Conservation (phyloP, 2,888 invertebrate genomes). For the Thalpophila matura region DNA sequence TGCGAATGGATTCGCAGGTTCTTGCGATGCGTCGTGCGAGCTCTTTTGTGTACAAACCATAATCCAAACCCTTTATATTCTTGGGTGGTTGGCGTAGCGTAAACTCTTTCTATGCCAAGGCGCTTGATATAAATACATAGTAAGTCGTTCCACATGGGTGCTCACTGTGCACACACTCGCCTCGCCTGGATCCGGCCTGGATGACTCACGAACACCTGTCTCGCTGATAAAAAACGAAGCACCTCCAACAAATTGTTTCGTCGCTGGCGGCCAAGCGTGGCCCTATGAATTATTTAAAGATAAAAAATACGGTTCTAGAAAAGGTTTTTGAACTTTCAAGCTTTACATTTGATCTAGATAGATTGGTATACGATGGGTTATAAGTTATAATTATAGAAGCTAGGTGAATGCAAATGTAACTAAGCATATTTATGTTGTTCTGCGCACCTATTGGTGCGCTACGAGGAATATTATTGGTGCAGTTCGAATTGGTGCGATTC, state of each 20-base stretch:
- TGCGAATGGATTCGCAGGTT: too few species aligned
- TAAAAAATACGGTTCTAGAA: constrained; percentile 16
- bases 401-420: too few species aligned
- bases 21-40: too few species aligned
- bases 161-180: constrained; percentile 43
- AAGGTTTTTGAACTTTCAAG: constrained; percentile 54
- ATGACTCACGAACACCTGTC: constrained; percentile 64
- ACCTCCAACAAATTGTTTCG: constrained; percentile 52
- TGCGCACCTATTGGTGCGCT: too few species aligned
- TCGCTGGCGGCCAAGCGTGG: constrained; percentile 60
- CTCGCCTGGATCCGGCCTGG: constrained; percentile 65
- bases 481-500: too few species aligned
- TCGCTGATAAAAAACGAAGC: constrained; percentile 54
- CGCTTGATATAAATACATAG: constrained; percentile 62
- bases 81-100: constrained; percentile 52
- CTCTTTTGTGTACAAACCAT: not conserved
- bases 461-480: too few species aligned
- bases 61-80: constrained; percentile 36
- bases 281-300: constrained; percentile 56
- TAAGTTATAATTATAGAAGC: too few species aligned
- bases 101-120: constrained; percentile 64
- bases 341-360: constrained; percentile 28
- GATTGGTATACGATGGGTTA: constrained; percentile 21
- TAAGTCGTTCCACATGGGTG: constrained; percentile 65
- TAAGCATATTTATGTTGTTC: too few species aligned